Percentiles rank a stretch among this genome's conserved stretches.
phyloP scores from a whole-genome alignment of 2,888 invertebrate genomes.

The Azorinus chamasolen region DNA sequence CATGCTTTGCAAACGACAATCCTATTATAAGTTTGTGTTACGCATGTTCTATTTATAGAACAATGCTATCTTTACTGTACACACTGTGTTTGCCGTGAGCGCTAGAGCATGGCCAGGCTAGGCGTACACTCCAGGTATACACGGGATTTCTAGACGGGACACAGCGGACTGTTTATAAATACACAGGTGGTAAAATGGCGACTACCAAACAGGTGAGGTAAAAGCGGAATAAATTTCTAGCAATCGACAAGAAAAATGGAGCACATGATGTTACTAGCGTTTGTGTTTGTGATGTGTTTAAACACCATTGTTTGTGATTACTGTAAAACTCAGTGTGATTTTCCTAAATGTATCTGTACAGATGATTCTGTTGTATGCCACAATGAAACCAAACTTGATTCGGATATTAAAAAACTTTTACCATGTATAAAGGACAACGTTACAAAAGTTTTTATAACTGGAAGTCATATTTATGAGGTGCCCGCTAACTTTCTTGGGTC shows the following conservation, averaged over 20 bases:
- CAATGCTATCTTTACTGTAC: not conserved
- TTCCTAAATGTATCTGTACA: constrained; percentile 43
- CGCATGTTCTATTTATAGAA: no score
- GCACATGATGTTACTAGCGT: not conserved
- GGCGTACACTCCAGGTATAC: not conserved
- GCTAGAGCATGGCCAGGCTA: constrained; percentile 1
- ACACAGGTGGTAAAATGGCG: constrained; percentile 56
- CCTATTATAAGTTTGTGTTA: no score
- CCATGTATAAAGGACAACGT: constrained; percentile 46
- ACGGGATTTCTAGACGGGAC: not conserved
- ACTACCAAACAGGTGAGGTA: constrained; percentile 36
- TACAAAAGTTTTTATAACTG: constrained; percentile 50
- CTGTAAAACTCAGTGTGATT: not conserved
- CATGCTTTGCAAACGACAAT: no score
- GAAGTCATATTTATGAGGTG: constrained; percentile 62
- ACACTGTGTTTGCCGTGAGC: not conserved
- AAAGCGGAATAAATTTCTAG: constrained; percentile 1
- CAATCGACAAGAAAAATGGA: not conserved
- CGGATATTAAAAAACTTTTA: constrained; percentile 25
- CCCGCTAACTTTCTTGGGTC: constrained; percentile 64
- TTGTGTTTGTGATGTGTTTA: constrained; percentile 4
- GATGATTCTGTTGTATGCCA: constrained; percentile 44
- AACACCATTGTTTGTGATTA: not conserved
- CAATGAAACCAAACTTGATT: constrained; percentile 15
- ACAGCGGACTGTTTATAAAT: not conserved